Evolutionary conservation across 2,888 invertebrate genomes (phyloP), one percentile per base, ranked within the genome.

Genomic region (Atethmia centrago): DNA sequence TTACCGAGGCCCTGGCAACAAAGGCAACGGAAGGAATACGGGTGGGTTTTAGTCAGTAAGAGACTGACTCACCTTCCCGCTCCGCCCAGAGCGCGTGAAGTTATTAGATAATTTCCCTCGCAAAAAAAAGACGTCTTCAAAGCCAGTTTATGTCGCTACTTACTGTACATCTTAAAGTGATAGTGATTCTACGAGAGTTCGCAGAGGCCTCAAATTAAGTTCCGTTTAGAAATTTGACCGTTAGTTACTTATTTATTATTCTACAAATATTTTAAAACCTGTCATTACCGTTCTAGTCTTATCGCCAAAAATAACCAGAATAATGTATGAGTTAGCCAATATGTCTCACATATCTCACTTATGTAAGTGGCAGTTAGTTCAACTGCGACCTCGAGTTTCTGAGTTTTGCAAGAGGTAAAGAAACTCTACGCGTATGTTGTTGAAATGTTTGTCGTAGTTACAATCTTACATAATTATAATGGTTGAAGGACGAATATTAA

Each of bases 381-480:
- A 36, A 53, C 8, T 16, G 7, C 72, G 81, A 76, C 86, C 85
- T 86, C 83, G 82, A 28, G 69, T 80, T 69, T 40, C 79, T 16
- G 16, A 10, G 49, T 85, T 74, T 81, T 47, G 80, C 66, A 87
- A 87, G 59, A 80, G 77, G 78, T 87, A 65, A 85, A 77, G 85
- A 85, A 87, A 87, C 80, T 69, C 49, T 51, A 36, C 25, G 63
- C 55, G 58, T 66, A 56, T 56, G 73, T 64, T 71, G 66, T 61
- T 64, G 83, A 74, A 84, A 86, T 80, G 14, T 74, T 63, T 74
- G 51, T 21, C 14, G 0, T n/a, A 21, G 25, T 10, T 21, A 77
- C 42, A n/a, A 42, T 42, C 25, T 70, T 47, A 12, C 31, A n/a
- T n/a, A n/a, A n/a, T 61, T 47, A 16, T n/a, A 16, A 8, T 51